Evolutionary conservation across 1,140 invertebrate species (phyloP).

Genomic region (Drosophila leontia): DNA sequence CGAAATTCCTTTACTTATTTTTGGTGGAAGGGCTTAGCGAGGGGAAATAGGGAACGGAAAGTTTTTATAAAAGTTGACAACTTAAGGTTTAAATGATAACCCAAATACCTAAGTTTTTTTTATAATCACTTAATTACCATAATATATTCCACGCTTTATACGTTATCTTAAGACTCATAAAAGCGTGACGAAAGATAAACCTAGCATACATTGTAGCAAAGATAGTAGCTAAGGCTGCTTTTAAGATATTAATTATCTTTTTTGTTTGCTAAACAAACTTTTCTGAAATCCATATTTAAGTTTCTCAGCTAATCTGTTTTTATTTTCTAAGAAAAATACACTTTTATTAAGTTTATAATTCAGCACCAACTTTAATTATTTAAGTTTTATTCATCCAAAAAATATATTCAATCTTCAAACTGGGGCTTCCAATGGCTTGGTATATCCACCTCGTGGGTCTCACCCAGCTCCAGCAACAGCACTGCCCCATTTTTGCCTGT

Average conservation of each 20-base stretch:
- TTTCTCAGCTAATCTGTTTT: background rate
- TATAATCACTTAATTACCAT: too few relatives aligned
- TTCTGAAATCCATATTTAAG: background rate
- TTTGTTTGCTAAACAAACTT: background rate
- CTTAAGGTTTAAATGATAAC: background rate
- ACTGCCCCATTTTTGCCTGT: slow-evolving; percentile 56
- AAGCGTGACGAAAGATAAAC: background rate
- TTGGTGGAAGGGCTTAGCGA: slow-evolving; percentile 5
- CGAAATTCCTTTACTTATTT: slow-evolving; percentile 27
- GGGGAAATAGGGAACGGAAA: background rate
- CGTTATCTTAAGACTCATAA: background rate
- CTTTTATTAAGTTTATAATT: too few relatives aligned
- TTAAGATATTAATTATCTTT: background rate
- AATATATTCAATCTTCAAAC: background rate
- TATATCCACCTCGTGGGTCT: slow-evolving; percentile 49
- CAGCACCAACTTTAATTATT: background rate
- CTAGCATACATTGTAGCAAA: background rate
- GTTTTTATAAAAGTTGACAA: slow-evolving; percentile 2
- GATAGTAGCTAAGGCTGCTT: background rate
- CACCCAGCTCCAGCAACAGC: slow-evolving; percentile 62
- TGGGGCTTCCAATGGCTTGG: slow-evolving; percentile 52
- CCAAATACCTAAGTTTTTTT: background rate
- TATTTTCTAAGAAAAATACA: background rate
- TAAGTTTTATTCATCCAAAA: background rate
- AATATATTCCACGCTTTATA: background rate